These are phyloP conservation scores for Alces alces DNA, from an alignment of 2,113 vertebrate genomes.

Conservation along the genomic window DNA sequence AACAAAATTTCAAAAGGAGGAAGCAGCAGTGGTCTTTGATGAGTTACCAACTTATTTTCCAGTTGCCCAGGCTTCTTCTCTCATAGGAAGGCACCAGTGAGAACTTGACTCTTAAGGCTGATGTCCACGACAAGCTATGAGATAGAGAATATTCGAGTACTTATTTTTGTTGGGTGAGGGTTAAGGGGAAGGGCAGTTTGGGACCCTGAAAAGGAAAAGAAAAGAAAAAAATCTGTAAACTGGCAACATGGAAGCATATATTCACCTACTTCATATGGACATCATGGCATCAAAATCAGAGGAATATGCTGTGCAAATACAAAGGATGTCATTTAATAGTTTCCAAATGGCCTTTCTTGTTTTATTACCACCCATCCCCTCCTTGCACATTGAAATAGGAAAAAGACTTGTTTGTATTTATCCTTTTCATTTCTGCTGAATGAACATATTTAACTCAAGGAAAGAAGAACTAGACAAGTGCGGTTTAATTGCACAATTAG, in stretches of 20 bases:
- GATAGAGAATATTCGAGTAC: not conserved
- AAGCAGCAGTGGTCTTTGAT: slow-evolving; percentile 44
- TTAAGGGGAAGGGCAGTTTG: not conserved
- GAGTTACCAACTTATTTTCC: not conserved
- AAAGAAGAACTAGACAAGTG: slow-evolving; percentile 21
- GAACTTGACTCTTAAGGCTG: not conserved
- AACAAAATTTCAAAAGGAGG: slow-evolving; percentile 11
- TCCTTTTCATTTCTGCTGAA: not conserved
- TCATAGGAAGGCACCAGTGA: not conserved
- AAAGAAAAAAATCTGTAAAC: not conserved
- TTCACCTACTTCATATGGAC: not conserved
- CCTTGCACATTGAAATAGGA: not conserved
- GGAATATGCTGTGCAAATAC: not conserved
- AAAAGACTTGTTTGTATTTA: not conserved
- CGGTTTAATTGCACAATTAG: not conserved
- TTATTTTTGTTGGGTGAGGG: not conserved
- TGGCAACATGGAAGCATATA: not conserved
- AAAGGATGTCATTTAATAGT: not conserved
- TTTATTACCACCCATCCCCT: not conserved
- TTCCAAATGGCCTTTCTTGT: not conserved
- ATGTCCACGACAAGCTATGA: not conserved
- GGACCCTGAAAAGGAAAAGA: not conserved
- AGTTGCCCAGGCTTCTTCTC: not conserved
- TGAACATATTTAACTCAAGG: not conserved
- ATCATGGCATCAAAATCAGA: not conserved